Base-by-base conservation (phyloP, 2,797 vertebrate genomes). In the Miichthys miiuy region DNA sequence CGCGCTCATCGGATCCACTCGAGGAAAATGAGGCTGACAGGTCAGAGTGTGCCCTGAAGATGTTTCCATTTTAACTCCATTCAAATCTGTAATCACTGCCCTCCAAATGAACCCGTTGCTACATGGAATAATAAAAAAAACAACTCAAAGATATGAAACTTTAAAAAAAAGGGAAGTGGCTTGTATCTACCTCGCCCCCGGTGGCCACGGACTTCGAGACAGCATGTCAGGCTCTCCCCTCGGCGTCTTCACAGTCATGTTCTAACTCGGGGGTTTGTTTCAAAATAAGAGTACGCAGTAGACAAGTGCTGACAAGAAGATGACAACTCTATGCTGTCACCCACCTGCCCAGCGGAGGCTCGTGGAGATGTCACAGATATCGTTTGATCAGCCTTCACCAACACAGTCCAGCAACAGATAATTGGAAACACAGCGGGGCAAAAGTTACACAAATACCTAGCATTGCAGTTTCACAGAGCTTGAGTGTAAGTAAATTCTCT, bases 1-100 rank as follows among this genome's bases (percentile, higher is more conserved):
- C 41, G 73, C 93, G 91, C 93, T 93, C 95, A 93, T 97, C 94
- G 94, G 82, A 88, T 92, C 91, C 88, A 88, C 90, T 92, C 82
- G 87, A 95, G 91, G 92, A 96, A 95, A 97, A 93, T 90, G 86
- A 89, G 92, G 93, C 93, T 96, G 97, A 98, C 97, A 95, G 95
- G 94, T 95, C 95, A 95, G 95, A 94, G 95, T 92, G 95, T 96
- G 96, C 96, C 97, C 96, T 57, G 84, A 90, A 97, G 97, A 97
- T 92, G 96, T 96, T 96, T 96, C 93, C 79, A 83, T 93, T 96
- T 93, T 94, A 95, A 94, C 92, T 94, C 95, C 95, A 95, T 95
- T 97, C 96, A 96, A 93, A 96, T 95, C 94, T 93, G 94, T 95
- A 94, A 96, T 96, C 93, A 83, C 93, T 97, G 97, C 89, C 97